phyloP scores from a whole-genome alignment of 64 coral and sea anemone species.

The Hydrozoanthus tunicans region DNA sequence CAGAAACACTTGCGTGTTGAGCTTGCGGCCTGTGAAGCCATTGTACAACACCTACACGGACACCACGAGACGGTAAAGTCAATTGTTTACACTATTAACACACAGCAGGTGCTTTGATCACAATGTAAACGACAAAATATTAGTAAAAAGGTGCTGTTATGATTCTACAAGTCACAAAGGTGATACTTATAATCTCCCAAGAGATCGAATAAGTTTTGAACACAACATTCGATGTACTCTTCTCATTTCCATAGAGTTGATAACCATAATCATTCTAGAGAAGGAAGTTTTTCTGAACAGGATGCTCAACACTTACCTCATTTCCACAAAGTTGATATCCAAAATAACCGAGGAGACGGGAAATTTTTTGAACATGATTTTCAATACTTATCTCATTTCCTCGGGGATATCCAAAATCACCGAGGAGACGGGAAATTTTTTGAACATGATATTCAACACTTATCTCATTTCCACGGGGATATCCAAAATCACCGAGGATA shows the following conservation, averaged over 20 bases:
- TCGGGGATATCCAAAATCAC: constrained; percentile 92
- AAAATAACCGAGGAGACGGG: constrained; percentile 88
- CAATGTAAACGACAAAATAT: not conserved
- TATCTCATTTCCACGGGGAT: constrained; percentile 94
- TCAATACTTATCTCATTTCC: constrained; percentile 78
- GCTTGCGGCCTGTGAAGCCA: constrained; percentile 91
- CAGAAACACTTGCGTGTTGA: constrained; percentile 95
- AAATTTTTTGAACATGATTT: constrained; percentile 82
- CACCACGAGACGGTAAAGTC: not conserved
- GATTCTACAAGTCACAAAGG: constrained; percentile 42
- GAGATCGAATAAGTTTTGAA: constrained; percentile 59
- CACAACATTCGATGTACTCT: not conserved
- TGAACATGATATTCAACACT: not conserved
- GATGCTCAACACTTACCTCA: constrained; percentile 54
- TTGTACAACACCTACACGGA: constrained; percentile 86
- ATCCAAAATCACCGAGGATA: constrained; percentile 90
- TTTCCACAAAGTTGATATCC: constrained; percentile 95
- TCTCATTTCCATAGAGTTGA: constrained; percentile 93
- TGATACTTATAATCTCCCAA: constrained; percentile 95
- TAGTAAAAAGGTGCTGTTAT: too few species aligned
- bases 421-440: constrained; percentile 73
- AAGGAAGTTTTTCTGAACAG: constrained; percentile 41
- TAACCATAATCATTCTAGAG: constrained; percentile 95
- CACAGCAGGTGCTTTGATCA: too few species aligned
- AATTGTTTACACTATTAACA: too few species aligned